Conservation (phyloP, 2,797 vertebrate species). For the Parauchenoglanis ngamensis region DNA sequence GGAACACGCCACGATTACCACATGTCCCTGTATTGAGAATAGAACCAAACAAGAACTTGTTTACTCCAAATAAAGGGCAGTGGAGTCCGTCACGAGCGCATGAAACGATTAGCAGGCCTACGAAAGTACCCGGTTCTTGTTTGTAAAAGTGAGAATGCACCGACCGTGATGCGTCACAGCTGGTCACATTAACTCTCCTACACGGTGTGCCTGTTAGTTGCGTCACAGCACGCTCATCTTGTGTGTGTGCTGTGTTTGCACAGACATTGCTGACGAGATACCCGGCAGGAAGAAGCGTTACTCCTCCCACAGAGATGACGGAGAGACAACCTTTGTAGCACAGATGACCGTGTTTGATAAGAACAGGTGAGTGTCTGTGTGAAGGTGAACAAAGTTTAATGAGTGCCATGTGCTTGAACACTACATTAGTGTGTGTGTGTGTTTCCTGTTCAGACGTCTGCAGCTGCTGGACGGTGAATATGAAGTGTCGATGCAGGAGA, state of each 20-base stretch:
- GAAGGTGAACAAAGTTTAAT: neutral
- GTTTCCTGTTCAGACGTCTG: slow-evolving; percentile 78
- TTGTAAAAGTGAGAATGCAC: neutral
- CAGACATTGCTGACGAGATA: slow-evolving; percentile 83
- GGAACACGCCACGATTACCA: neutral
- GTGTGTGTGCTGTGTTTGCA: neutral
- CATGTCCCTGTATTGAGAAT: neutral
- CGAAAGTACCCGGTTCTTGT: neutral
- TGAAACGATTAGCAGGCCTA: neutral
- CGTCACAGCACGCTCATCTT: neutral
- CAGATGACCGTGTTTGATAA: slow-evolving; percentile 95
- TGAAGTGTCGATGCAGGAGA: slow-evolving; percentile 98
- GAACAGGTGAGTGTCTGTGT: slow-evolving; percentile 81
- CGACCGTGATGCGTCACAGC: neutral
- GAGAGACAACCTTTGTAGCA: slow-evolving; percentile 86
- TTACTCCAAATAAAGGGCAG: neutral
- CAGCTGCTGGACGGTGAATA: slow-evolving; percentile 98
- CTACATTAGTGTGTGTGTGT: neutral
- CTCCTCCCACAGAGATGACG: slow-evolving; percentile 81
- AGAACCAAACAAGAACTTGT: neutral
- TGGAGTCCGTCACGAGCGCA: neutral
- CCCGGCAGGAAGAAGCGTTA: slow-evolving; percentile 81
- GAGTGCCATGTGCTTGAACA: neutral
- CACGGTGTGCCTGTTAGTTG: neutral
- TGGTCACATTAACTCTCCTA: neutral